These are phyloP conservation scores for Anagrus nilaparvatae DNA, from an alignment of 1,140 invertebrate species.

Conservation along the genomic window DNA sequence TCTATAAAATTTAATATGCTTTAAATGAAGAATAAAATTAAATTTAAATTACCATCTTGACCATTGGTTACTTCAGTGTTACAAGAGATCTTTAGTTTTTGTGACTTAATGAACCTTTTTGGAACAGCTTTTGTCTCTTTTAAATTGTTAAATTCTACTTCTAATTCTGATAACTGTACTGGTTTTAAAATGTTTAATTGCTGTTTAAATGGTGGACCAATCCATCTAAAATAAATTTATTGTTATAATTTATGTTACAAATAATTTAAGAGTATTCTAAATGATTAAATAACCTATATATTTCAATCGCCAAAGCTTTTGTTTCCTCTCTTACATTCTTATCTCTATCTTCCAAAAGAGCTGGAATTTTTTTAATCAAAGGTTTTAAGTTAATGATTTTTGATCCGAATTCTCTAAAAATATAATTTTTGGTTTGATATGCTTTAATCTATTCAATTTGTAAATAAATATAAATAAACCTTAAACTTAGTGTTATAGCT, in stretches of 20 bases:
- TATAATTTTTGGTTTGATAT: slow-evolving; percentile 4
- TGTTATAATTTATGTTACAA: slow-evolving; percentile 3
- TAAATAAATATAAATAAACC: slow-evolving; percentile 32
- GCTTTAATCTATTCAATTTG: slow-evolving; percentile 6
- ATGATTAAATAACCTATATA: slow-evolving; percentile 55
- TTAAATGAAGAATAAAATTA: no score
- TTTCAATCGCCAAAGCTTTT: slow-evolving; percentile 79
- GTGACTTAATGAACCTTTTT: slow-evolving; percentile 74
- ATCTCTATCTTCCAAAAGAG: slow-evolving; percentile 82
- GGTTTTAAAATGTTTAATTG: slow-evolving; percentile 80
- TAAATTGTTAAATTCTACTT: slow-evolving; percentile 72
- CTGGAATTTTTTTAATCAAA: slow-evolving; percentile 76
- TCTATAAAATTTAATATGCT: no score
- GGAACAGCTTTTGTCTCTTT: slow-evolving; percentile 61
- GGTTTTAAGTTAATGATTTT: slow-evolving; percentile 86
- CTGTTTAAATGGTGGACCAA: slow-evolving; percentile 75
- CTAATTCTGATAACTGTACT: slow-evolving; percentile 78
- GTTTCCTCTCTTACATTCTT: slow-evolving; percentile 86
- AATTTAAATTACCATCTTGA: slow-evolving; percentile 36
- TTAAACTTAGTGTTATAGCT: slow-evolving; percentile 62
- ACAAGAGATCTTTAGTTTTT: slow-evolving; percentile 67
- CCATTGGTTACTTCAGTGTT: slow-evolving; percentile 45
- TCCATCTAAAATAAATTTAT: slow-evolving; percentile 53
- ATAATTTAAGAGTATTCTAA: neutral
- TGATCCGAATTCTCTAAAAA: slow-evolving; percentile 71